Conservation (phyloP, 2,113 vertebrate genomes). For the Oncorhynchus mykiss region DNA sequence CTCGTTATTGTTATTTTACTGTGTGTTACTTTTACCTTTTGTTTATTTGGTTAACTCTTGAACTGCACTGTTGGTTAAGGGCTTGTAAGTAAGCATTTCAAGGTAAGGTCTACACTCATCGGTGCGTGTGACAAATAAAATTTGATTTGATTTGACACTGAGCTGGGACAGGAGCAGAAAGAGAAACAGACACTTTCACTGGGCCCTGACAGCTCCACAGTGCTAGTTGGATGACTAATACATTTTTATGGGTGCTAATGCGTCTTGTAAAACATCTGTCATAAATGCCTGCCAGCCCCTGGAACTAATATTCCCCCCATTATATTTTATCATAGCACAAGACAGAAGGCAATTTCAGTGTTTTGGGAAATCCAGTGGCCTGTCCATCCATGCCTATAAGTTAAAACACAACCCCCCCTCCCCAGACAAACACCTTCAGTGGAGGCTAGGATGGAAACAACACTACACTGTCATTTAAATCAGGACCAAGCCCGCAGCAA, state of each 20-base stretch:
- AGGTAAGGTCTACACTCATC: too few relatives aligned
- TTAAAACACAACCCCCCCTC: constrained; percentile 19
- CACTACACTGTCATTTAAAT: background rate
- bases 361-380: constrained; percentile 22
- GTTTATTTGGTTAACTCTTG: too few relatives aligned
- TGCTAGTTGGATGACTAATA: constrained; percentile 48
- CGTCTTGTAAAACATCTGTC: constrained; percentile 60
- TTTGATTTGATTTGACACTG: background rate
- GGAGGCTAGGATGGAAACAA: background rate
- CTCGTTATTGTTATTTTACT: too few relatives aligned
- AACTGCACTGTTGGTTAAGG: too few relatives aligned
- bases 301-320: constrained; percentile 48
- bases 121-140: too few relatives aligned
- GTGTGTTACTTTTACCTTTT: too few relatives aligned
- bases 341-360: constrained; percentile 32
- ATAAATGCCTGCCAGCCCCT: constrained; percentile 55
- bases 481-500: background rate
- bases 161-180: background rate
- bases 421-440: background rate
- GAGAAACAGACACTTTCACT: constrained; percentile 15
- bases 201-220: constrained; percentile 37
- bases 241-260: constrained; percentile 68
- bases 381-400: constrained; percentile 1
- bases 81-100: too few relatives aligned
- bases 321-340: constrained; percentile 44